Conservation (phyloP, 2,888 invertebrate genomes). For the Hypomecis atomaria region DNA sequence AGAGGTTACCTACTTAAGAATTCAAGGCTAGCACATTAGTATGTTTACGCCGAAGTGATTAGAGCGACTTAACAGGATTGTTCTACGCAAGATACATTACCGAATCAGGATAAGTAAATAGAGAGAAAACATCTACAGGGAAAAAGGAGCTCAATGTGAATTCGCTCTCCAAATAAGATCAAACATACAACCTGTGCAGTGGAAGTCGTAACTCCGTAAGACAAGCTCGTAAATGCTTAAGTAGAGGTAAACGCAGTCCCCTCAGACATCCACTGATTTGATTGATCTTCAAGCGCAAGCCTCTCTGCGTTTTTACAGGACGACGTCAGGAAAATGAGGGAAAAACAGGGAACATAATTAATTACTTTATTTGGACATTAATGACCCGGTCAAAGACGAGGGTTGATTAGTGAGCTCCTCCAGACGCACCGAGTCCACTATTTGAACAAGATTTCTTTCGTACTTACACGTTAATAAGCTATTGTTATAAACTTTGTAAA, state of each 20-base stretch:
- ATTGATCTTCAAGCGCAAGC: slow-evolving; percentile 74
- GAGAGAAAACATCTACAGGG: slow-evolving; percentile 29
- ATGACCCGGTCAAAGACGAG: slow-evolving; percentile 77
- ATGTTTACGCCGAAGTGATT: slow-evolving; percentile 29
- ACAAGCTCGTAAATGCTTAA: slow-evolving; percentile 75
- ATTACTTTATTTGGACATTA: slow-evolving; percentile 84
- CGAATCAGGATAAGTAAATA: slow-evolving; percentile 36
- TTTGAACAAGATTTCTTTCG: slow-evolving; percentile 48
- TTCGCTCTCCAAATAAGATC: slow-evolving; percentile 55
- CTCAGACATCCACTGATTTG: slow-evolving; percentile 73
- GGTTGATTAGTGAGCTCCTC: slow-evolving; percentile 76
- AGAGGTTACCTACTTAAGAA: slow-evolving; percentile 17
- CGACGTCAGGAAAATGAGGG: slow-evolving; percentile 74
- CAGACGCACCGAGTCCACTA: slow-evolving; percentile 57
- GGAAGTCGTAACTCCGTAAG: slow-evolving; percentile 66
- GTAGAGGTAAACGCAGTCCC: slow-evolving; percentile 68
- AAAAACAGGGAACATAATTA: slow-evolving; percentile 79
- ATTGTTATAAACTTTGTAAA: slow-evolving; percentile 26
- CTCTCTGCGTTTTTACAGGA: slow-evolving; percentile 74
- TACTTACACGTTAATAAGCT: slow-evolving; percentile 36
- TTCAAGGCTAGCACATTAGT: slow-evolving; percentile 18
- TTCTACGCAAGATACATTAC: slow-evolving; percentile 32
- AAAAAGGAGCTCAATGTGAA: slow-evolving; percentile 27
- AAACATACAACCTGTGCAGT: slow-evolving; percentile 61
- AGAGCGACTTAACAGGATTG: slow-evolving; percentile 30